phyloP scores from a whole-genome alignment of 2,113 vertebrate species.

The Cyprinus carpio region DNA sequence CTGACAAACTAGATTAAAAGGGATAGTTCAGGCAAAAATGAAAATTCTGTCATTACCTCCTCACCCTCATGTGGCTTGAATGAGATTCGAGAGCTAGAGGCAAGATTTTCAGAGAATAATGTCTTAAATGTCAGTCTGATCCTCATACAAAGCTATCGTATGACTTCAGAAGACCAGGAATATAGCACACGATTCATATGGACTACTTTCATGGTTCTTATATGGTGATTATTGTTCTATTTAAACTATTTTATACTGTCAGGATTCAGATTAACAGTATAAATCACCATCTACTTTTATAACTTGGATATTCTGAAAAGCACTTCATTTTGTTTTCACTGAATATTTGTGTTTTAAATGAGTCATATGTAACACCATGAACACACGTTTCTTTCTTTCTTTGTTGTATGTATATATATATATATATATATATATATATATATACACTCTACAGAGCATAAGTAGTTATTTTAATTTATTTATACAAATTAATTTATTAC shows the following conservation, averaged over 20 bases:
- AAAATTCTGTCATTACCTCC: slow-evolving; percentile 14
- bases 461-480: too few species aligned
- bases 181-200: background rate
- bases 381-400: too few species aligned
- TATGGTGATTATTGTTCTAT: background rate
- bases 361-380: too few species aligned
- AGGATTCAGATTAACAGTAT: background rate
- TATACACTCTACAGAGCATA: too few species aligned
- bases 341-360: too few species aligned
- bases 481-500: too few species aligned
- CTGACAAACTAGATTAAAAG: slow-evolving; percentile 48
- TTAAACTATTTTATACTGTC: background rate
- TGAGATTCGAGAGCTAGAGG: slow-evolving; percentile 1
- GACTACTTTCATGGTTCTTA: background rate
- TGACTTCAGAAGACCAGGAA: background rate
- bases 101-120: background rate
- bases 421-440: too few species aligned
- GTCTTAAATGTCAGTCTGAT: background rate
- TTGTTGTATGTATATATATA: too few species aligned
- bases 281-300: background rate
- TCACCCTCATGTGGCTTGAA: background rate
- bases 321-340: too few species aligned
- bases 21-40: slow-evolving; percentile 6
- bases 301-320: background rate
- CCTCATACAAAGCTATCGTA: background rate